Base-by-base conservation (phyloP, 2,797 vertebrate species). In the Periophthalmus magnuspinnatus region DNA sequence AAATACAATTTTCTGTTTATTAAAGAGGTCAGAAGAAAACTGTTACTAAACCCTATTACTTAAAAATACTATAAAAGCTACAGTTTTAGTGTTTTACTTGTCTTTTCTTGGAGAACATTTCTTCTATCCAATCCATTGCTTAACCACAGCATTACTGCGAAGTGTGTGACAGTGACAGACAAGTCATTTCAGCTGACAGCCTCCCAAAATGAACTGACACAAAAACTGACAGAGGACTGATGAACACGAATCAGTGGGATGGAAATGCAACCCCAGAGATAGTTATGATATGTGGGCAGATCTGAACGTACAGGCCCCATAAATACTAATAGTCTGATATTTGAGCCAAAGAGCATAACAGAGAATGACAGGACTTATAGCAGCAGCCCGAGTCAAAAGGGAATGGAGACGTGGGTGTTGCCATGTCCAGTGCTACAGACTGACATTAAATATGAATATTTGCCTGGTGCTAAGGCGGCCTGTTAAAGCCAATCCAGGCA, bases 181-280 rank as follows among this genome's bases (percentile, higher is more conserved):
- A 63, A 41, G 34, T 48, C 41, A 28, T 64, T 64, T 47, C 62
- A 48, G 62, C 41, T 48, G 62, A 64, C 62, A 28, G 13, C 41
- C 38, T 17, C 62, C 41, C 62, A 64, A 64, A 64, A 64, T 48
- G 62, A 64, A 64, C 41, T 48, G 62, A 64, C 62, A 64, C 38
- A 48, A 17, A 64, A 48, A 58, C 85, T 86, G 79, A 65, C 86
- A 59, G 71, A 22, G 17, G 14, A 32, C 62, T 64, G 62, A 64
- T 48, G 62, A 64, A 47, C 62, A 64, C 62, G 22, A 64, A 64
- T 64, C 62, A 48, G 28, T 48, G 22, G 47, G 62, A 64, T 63
- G 22, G 62, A 64, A 64, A 64, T 11, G 36, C 7, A 28, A 2
- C 61, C 62, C 21, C 7, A 48, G 41, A 64, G 62, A 64, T 48